phyloP scores from a whole-genome alignment of 2,888 invertebrate genomes.

The Leptopterna dolabrata region DNA sequence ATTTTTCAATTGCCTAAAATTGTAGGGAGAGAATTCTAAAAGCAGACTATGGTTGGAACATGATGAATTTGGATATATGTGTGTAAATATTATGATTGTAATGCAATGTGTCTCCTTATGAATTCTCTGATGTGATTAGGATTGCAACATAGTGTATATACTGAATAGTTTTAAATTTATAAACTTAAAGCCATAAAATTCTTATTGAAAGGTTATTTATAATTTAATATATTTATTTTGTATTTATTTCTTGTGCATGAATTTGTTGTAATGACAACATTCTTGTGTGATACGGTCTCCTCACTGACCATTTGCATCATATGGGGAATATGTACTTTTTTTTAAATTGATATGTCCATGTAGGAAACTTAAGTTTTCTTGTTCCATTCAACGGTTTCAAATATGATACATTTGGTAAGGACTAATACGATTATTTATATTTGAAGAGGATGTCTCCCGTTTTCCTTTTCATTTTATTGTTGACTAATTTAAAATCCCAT shows the following conservation, averaged over 20 bases:
- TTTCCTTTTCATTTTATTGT: neutral
- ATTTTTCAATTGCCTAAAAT: slow-evolving; percentile 29
- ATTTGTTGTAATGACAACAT: neutral
- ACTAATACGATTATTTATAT: neutral
- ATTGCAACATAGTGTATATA: slow-evolving; percentile 32
- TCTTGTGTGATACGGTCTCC: neutral
- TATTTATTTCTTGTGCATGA: neutral
- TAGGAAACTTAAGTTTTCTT: neutral
- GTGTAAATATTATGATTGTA: neutral
- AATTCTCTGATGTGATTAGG: slow-evolving; percentile 17
- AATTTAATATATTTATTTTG: neutral
- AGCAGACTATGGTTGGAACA: neutral
- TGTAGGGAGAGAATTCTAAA: slow-evolving; percentile 31
- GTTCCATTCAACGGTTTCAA: neutral
- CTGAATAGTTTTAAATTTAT: neutral
- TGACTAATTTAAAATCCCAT: neutral
- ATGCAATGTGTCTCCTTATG: neutral
- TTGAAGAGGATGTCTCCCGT: neutral
- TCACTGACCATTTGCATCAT: neutral
- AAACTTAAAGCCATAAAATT: neutral
- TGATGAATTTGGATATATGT: neutral
- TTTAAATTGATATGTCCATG: neutral
- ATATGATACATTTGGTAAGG: neutral
- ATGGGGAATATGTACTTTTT: neutral
- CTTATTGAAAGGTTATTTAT: neutral